phyloP scores from a whole-genome alignment of 2,113 vertebrate genomes.

The Morone chrysops region DNA sequence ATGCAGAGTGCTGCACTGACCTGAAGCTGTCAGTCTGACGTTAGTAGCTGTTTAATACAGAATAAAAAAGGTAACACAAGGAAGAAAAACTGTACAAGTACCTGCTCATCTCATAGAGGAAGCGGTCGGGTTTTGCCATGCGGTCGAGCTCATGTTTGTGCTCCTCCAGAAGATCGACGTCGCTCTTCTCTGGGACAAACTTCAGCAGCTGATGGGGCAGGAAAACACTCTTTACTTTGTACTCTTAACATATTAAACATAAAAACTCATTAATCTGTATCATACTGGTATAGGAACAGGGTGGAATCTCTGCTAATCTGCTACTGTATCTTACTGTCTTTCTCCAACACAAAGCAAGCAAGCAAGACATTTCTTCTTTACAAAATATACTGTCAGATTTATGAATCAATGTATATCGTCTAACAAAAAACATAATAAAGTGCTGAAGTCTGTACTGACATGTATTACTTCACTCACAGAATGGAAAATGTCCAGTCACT shows the following conservation, averaged over 20 bases:
- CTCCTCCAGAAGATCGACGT: constrained; percentile 95
- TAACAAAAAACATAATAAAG: background rate
- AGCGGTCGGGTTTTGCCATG: constrained; percentile 98
- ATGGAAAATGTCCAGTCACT: background rate
- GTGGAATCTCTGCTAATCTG: background rate
- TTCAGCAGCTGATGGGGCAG: constrained; percentile 90
- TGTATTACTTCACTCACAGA: background rate
- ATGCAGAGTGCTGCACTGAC: background rate
- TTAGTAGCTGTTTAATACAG: background rate
- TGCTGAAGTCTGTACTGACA: background rate
- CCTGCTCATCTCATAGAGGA: constrained; percentile 99
- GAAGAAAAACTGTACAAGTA: constrained; percentile 53
- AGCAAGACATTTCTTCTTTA: background rate
- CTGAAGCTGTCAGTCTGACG: constrained; percentile 10
- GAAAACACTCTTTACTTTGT: background rate
- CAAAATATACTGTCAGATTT: background rate
- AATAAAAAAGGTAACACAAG: background rate
- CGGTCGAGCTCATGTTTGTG: constrained; percentile 97
- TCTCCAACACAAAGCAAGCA: too few species aligned
- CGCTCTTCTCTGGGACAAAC: constrained; percentile 96
- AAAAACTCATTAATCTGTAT: background rate
- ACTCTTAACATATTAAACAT: background rate
- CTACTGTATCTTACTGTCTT: background rate
- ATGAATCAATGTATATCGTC: background rate
- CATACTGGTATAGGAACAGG: background rate